Percentiles rank a stretch among this genome's conserved stretches.
phyloP scores from a whole-genome alignment of 2,797 vertebrate species.

The Okamejei kenojei region DNA sequence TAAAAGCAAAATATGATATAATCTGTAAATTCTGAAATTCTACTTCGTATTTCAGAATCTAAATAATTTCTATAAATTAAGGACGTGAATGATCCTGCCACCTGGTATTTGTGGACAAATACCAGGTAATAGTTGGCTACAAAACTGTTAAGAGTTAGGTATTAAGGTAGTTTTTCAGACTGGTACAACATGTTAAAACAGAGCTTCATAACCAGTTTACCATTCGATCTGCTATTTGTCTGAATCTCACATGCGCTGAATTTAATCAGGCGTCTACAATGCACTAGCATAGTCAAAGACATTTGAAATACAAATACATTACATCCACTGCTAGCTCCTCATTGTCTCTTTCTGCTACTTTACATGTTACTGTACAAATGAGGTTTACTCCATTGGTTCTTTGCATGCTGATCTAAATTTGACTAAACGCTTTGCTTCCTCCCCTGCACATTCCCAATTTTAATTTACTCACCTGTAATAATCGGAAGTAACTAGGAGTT shows the following conservation, averaged over 20 bases:
- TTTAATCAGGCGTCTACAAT: background rate
- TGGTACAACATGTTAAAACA: background rate
- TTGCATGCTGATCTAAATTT: too few species aligned
- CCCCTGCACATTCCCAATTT: background rate
- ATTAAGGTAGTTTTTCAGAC: background rate
- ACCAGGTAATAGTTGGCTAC: too few species aligned
- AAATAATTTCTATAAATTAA: background rate
- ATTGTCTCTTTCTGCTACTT: background rate
- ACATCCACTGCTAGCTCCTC: background rate
- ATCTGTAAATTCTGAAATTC: background rate
- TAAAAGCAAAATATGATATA: background rate
- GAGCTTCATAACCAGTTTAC: background rate
- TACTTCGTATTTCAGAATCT: background rate
- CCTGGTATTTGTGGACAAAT: background rate
- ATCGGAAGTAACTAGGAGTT: constrained; percentile 31
- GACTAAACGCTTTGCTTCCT: background rate
- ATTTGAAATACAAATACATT: background rate
- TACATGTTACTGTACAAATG: background rate
- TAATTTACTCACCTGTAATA: constrained; percentile 3
- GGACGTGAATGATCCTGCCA: background rate
- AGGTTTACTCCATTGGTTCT: background rate
- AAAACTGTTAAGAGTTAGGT: too few species aligned
- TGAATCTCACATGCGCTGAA: background rate
- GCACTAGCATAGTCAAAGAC: background rate
- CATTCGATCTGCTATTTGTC: background rate